Conservation (phyloP, 1,140 invertebrate genomes). For the Papilio xuthus region DNA sequence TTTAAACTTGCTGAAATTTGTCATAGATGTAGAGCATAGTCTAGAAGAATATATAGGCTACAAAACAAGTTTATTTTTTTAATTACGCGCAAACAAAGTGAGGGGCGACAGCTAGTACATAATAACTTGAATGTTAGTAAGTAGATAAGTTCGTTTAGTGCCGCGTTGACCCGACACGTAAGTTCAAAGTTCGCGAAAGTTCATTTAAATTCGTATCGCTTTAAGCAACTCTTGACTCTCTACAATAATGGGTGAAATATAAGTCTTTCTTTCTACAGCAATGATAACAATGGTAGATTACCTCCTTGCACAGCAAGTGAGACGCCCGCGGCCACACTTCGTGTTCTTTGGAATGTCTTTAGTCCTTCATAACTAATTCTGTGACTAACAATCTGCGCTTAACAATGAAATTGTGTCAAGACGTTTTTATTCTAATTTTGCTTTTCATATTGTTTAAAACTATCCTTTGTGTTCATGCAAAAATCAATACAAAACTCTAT, state of each 20-base stretch:
- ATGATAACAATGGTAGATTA: constrained; percentile 58
- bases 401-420: constrained; percentile 66
- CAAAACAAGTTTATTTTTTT: no score
- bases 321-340: constrained; percentile 54
- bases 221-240: constrained; percentile 29
- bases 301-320: constrained; percentile 54
- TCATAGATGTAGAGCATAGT: no score
- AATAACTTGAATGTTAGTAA: not conserved
- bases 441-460: constrained; percentile 41
- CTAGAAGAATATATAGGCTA: no score
- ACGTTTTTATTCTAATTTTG: constrained; percentile 53
- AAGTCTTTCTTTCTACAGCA: constrained; percentile 43
- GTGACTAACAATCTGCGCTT: constrained; percentile 58
- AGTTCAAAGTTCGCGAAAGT: constrained; percentile 39
- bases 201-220: constrained; percentile 33
- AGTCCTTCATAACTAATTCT: constrained; percentile 63
- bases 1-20: no score
- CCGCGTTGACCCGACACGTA: constrained; percentile 30
- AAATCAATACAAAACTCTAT: not conserved
- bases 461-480: constrained; percentile 12
- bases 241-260: constrained; percentile 38
- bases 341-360: constrained; percentile 51
- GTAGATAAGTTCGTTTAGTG: not conserved
- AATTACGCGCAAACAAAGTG: no score
- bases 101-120: no score